Conservation (phyloP, 2,888 invertebrate species). For the Therioaphis trifolii region DNA sequence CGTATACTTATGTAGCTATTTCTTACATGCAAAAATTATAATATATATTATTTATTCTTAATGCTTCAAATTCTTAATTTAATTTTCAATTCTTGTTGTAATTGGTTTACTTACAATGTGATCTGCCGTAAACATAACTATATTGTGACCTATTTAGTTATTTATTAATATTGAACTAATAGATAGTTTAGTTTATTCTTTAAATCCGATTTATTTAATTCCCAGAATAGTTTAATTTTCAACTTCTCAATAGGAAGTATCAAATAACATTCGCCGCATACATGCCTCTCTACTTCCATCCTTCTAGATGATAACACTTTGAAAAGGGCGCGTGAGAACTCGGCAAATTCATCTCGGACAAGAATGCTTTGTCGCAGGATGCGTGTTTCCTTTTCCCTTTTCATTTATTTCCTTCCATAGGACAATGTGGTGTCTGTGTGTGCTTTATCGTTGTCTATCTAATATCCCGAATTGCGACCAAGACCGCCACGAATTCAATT, state of each 20-base stretch:
- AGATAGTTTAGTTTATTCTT: not conserved
- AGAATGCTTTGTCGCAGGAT: constrained; percentile 54
- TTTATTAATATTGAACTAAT: too few species aligned
- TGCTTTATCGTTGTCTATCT: constrained; percentile 56
- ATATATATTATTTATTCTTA: too few species aligned
- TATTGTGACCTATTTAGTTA: too few species aligned
- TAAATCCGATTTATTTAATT: not conserved
- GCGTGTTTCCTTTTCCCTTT: constrained; percentile 60
- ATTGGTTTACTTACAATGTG: too few species aligned
- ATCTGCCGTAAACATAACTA: too few species aligned
- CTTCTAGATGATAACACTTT: constrained; percentile 35
- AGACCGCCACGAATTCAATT: constrained; percentile 56
- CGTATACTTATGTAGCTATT: too few species aligned
- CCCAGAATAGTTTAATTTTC: constrained; percentile 14
- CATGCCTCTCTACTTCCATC: constrained; percentile 7
- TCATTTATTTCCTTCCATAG: constrained; percentile 53
- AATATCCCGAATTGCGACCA: constrained; percentile 16
- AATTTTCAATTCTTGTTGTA: too few species aligned
- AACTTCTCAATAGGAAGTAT: constrained; percentile 47
- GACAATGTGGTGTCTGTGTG: constrained; percentile 46
- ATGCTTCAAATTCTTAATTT: too few species aligned
- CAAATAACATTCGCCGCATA: constrained; percentile 37
- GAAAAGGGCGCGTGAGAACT: constrained; percentile 52
- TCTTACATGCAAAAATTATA: too few species aligned
- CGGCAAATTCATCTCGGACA: constrained; percentile 49